Percentiles rank a stretch among this genome's conserved stretches.
These are phyloP conservation scores for Gymnosoma rotundatum DNA, from an alignment of 2,888 invertebrate genomes.

Conservation along the genomic window DNA sequence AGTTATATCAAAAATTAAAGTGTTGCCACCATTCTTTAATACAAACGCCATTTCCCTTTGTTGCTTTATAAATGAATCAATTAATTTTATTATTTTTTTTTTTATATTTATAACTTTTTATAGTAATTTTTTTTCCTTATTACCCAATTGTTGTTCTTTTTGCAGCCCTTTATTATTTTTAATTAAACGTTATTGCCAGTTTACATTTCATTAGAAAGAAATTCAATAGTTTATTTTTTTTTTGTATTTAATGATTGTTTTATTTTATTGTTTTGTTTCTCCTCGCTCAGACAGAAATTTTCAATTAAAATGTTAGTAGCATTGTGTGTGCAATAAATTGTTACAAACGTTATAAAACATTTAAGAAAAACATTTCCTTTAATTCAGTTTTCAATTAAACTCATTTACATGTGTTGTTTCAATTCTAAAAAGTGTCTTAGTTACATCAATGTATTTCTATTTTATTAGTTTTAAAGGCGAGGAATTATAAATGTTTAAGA, in stretches of 20 bases:
- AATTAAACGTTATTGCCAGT: slow-evolving; percentile 26
- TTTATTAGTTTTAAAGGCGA: background rate
- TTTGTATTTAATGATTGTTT: slow-evolving; percentile 24
- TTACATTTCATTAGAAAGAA: slow-evolving; percentile 44
- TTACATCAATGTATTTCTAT: background rate
- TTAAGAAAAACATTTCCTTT: slow-evolving; percentile 18
- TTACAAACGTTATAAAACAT: slow-evolving; percentile 50
- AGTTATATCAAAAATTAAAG: too few relatives aligned
- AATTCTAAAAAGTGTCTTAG: background rate
- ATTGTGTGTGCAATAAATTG: slow-evolving; percentile 48
- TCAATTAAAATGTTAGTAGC: slow-evolving; percentile 65
- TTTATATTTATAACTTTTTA: too few relatives aligned
- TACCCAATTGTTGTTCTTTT: slow-evolving; percentile 2
- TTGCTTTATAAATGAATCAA: too few relatives aligned
- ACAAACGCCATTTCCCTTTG: too few relatives aligned
- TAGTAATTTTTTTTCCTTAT: too few relatives aligned
- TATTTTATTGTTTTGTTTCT: slow-evolving; percentile 13
- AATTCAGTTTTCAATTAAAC: slow-evolving; percentile 47
- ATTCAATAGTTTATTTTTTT: slow-evolving; percentile 19
- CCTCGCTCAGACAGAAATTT: slow-evolving; percentile 13
- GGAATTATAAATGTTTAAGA: background rate
- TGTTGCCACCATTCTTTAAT: too few relatives aligned
- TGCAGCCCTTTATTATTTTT: background rate
- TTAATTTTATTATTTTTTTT: too few relatives aligned
- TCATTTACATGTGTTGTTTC: slow-evolving; percentile 23